Percentiles rank a stretch among this genome's conserved stretches.
Evolutionary conservation across 2,113 vertebrate species (phyloP).

Genomic region (Paralichthys olivaceus): DNA sequence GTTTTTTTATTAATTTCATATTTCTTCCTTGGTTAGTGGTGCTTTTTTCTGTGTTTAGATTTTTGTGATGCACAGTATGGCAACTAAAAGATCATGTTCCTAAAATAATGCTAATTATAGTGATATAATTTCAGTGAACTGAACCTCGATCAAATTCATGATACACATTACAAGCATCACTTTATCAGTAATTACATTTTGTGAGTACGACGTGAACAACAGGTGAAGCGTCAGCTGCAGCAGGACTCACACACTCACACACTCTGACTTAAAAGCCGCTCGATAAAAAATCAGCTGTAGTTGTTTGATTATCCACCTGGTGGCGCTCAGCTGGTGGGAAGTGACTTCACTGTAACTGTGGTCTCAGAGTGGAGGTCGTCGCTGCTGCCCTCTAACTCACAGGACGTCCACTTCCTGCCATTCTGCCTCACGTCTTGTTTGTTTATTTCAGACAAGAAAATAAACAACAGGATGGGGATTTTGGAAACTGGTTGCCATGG

Average conservation of each 20-base stretch:
- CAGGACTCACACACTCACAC: too few relatives aligned
- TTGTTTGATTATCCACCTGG: slow-evolving; percentile 1
- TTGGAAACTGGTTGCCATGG: slow-evolving; percentile 20
- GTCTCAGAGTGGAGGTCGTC: slow-evolving; percentile 26
- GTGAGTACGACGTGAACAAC: not conserved
- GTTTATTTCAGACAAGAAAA: slow-evolving; percentile 40
- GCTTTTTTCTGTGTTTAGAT: too few relatives aligned
- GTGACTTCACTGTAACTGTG: not conserved
- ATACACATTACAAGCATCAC: too few relatives aligned
- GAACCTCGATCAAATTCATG: too few relatives aligned
- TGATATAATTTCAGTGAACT: too few relatives aligned
- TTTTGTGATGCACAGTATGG: too few relatives aligned
- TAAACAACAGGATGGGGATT: slow-evolving; percentile 21
- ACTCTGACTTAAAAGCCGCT: too few relatives aligned
- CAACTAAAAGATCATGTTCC: too few relatives aligned
- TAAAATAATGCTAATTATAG: too few relatives aligned
- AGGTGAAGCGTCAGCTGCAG: not conserved
- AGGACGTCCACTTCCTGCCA: slow-evolving; percentile 48
- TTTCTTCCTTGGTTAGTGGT: not conserved
- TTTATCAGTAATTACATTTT: too few relatives aligned
- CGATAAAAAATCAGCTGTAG: not conserved
- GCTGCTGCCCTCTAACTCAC: not conserved
- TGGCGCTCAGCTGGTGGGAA: slow-evolving; percentile 38
- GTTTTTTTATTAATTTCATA: too few relatives aligned
- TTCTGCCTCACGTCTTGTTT: slow-evolving; percentile 55